Evolutionary conservation across 2,113 vertebrate species (phyloP).

Genomic region (Oryzias woworae): DNA sequence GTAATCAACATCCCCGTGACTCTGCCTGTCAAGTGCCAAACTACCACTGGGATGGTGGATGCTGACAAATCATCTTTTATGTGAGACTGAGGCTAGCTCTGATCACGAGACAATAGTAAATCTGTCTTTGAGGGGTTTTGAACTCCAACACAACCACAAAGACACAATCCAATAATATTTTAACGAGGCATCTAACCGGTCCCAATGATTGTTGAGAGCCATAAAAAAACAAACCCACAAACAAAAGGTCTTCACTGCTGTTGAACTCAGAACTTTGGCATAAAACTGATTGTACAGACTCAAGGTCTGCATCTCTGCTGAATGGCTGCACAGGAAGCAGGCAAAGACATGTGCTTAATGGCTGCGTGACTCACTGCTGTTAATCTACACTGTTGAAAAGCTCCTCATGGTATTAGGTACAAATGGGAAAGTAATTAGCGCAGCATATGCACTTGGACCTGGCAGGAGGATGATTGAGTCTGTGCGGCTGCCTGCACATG

Average conservation of each 20-base stretch:
- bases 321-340: slow-evolving; percentile 20
- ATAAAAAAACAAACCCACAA: no score
- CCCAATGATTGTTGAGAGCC: no score
- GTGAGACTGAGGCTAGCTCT: no score
- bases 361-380: slow-evolving; percentile 26
- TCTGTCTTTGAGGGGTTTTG: no score
- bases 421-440: slow-evolving; percentile 64
- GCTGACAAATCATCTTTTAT: no score
- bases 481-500: slow-evolving; percentile 29
- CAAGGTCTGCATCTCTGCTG: slow-evolving; percentile 14
- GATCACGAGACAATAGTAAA: no score
- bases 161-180: no score
- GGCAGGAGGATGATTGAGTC: slow-evolving; percentile 28
- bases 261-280: neutral
- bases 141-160: no score
- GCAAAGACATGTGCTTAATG: slow-evolving; percentile 1
- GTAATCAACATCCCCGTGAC: no score
- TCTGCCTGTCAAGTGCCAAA: no score
- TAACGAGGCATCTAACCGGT: neutral
- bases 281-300: neutral
- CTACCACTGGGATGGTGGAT: no score
- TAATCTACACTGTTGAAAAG: slow-evolving; percentile 33
- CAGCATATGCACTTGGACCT: slow-evolving; percentile 48
- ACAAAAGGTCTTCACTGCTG: no score
- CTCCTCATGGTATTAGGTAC: slow-evolving; percentile 34